phyloP scores from a whole-genome alignment of 2,888 invertebrate genomes.

The Acrobasis consociella region DNA sequence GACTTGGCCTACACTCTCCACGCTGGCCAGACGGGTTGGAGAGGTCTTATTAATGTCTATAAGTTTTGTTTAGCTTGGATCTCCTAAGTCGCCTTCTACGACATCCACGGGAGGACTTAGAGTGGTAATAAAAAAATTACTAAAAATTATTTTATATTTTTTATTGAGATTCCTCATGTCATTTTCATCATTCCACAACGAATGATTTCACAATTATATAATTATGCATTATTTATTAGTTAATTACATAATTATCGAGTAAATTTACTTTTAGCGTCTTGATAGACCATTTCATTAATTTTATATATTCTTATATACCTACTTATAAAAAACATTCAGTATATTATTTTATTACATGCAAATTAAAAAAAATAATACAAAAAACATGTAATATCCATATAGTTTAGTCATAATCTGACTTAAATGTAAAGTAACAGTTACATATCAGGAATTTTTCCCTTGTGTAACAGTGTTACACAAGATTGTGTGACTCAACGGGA shows the following conservation, averaged over 20 bases:
- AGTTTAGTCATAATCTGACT: too few species aligned
- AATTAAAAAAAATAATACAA: not conserved
- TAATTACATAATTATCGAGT: not conserved
- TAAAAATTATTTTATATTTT: conserved; percentile 24
- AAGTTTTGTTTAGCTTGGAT: too few species aligned
- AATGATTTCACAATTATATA: conserved; percentile 14
- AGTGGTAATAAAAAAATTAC: conserved; percentile 26
- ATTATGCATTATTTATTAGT: not conserved
- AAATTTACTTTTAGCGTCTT: conserved; percentile 4
- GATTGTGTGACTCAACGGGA: too few species aligned
- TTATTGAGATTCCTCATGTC: conserved; percentile 40
- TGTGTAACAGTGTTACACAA: too few species aligned
- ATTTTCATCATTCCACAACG: conserved; percentile 29
- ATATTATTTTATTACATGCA: too few species aligned
- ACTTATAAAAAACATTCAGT: not conserved
- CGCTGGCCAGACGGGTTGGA: too few species aligned
- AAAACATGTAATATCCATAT: not conserved
- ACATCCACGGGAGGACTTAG: too few species aligned
- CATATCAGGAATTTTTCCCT: too few species aligned
- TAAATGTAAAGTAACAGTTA: too few species aligned
- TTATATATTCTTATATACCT: not conserved
- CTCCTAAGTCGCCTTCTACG: too few species aligned
- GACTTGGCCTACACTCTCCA: too few species aligned
- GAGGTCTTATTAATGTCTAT: too few species aligned
- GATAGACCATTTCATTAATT: not conserved